These are phyloP conservation scores for Anthonomus grandis DNA, from an alignment of 1,140 invertebrate species.

Conservation along the genomic window DNA sequence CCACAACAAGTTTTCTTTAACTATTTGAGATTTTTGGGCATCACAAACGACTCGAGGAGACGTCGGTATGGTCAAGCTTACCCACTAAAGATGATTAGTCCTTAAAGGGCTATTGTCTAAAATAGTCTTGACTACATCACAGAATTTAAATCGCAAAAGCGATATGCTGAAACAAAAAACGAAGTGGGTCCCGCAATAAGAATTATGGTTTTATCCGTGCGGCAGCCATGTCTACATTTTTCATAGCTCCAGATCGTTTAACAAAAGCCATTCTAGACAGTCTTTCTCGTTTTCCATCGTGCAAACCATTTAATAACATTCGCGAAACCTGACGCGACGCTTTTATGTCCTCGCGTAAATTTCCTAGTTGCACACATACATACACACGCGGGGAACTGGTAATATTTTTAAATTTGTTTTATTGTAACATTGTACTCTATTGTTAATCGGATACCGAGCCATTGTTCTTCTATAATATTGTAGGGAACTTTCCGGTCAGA, in stretches of 20 bases:
- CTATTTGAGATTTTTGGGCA: no score
- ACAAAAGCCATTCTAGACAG: conserved; percentile 24
- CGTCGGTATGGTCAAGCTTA: no score
- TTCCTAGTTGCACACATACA: conserved; percentile 10
- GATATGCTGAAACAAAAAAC: no score
- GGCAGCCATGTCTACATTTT: conserved; percentile 17
- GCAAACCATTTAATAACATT: conserved; percentile 34
- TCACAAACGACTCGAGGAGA: no score
- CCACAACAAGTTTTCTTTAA: no score
- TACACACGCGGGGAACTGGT: neutral
- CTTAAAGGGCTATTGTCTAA: no score
- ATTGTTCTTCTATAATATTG: conserved; percentile 34
- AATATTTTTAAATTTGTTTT: conserved; percentile 35
- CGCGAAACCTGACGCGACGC: conserved; percentile 29
- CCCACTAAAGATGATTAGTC: no score
- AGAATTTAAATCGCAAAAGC: no score
- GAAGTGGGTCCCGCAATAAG: no score
- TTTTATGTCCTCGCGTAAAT: conserved; percentile 31
- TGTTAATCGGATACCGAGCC: conserved; percentile 27
- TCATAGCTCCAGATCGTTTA: conserved; percentile 23
- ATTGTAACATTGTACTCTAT: conserved; percentile 32
- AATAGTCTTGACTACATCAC: no score
- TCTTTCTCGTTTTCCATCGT: conserved; percentile 28
- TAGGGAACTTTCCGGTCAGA: conserved; percentile 28
- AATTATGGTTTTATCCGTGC: conserved; percentile 16